Evolutionary conservation across 1,140 invertebrate species (phyloP), one percentile per base, ranked within the genome.

Genomic region (Ectropis grisescens): DNA sequence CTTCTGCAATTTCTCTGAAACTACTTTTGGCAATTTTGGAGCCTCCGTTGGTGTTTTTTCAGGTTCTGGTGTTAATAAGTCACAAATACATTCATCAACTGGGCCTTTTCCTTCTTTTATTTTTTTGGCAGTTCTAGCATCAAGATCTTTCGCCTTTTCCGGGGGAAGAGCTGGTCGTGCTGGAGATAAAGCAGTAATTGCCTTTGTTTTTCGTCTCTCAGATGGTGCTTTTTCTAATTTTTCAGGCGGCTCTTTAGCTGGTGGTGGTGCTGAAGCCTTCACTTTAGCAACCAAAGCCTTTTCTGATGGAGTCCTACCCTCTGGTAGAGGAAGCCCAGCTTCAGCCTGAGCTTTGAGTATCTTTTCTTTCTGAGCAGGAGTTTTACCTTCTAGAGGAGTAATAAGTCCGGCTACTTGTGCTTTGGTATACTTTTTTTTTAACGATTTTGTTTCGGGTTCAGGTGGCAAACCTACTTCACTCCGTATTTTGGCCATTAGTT

Each of bases 91-190:
- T 11, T 43, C 31, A 24, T 48, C 37, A 4, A 47, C 60, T 12
- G 57, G 15, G 0, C 44, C n/a, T 35, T 53, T 59, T 5, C 52
- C 52, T 33, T 45, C 26, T n/a, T n/a, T n/a, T n/a, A n/a, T n/a
- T n/a, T n/a, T n/a, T n/a, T n/a, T 23, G 11, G 6, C 13, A 13
- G 22, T 29, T 45, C 47, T 50, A 1, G 52, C 22, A 48, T 49
- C 52, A 1, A 22, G 25, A 33, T 54, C 48, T 7, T 53, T 29
- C 23, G 37, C 37, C 37, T 59, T 62, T 54, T 62, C 58, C n/a
- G n/a, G n/a, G 2, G 58, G 59, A 15, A 47, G 5, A 8, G 50
- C 51, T 16, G 42, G 32, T 11, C 45, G 4, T n/a, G 45, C 24
- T 8, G 47, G 38, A 0, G 32, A 33, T 16, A 53, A n/a, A 7